Evolutionary conservation across 2,797 vertebrate species (phyloP), one percentile per base, ranked within the genome.

Genomic region (Moxostoma hubbsi): DNA sequence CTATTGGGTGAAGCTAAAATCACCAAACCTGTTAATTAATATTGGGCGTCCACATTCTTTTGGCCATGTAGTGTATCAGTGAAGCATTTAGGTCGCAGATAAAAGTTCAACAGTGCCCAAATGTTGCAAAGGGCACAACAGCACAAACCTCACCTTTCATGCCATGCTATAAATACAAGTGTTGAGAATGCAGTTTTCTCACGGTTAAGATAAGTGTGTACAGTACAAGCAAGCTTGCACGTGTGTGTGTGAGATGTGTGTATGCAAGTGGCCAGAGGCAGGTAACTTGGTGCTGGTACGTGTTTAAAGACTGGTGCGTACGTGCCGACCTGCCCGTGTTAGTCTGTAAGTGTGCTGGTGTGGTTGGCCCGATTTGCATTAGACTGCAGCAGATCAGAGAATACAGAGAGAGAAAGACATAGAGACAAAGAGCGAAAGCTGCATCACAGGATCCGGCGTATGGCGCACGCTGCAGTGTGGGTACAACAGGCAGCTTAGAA

Each of bases 281-380:
- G 73, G 71, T 66, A 80, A 59, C 58, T 83, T 77, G 64, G 75
- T 82, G 83, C 62, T 80, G 55, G 11, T 88, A 92, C 91, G 90
- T 92, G 92, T 68, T 43, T 80, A 53, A 82, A 74, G 80, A 64
- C 57, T 63, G 61, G 82, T 87, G 79, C 1, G 67, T 94, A 93
- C 92, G 93, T 93, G 93, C 85, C 76, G 90, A 88, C 81, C 83
- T 91, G 87, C 86, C 89, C 80, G 83, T 85, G 73, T 59, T 71
- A 47, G 71, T 79, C 75, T 79, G 63, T 65, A 66, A 81, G 61
- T 24, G 45, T 63, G 81, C 78, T 82, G 83, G 74, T 84, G 80
- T 65, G 88, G 89, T 85, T 87, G 84, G 74, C 83, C 82, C 77
- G 61, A 78, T 66, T 55, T 68, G 85, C 70, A 70, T 80, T 83